Evolutionary conservation across 2,888 invertebrate species (phyloP), one percentile per base, ranked within the genome.

Genomic region (Cylindroiulus punctatus): DNA sequence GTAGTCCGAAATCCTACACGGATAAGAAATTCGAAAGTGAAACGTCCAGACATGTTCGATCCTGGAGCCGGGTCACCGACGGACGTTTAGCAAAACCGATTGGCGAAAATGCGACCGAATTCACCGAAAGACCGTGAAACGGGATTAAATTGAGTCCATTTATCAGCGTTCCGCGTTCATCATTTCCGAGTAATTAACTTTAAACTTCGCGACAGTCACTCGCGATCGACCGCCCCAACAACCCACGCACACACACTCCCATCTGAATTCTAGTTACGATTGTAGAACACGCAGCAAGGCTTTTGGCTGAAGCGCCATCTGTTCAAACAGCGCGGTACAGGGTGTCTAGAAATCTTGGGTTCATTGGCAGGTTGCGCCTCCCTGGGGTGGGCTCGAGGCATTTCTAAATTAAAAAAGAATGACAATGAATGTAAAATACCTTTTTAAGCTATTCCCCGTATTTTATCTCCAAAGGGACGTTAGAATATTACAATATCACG

Each of bases 171-270:
- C 30, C 30, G 26, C 76, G 76, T 30, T 12, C 76, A 76, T 76
- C 76, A 76, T 76, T 76, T 76, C 76, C 76, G 76, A 14, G 76
- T 76, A 76, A 76, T 76, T 76, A 76, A 76, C 76, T 76, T 76
- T 76, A 76, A 76, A 76, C 76, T 76, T 76, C 76, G 76, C 76
- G 76, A 76, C 76, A 76, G 30, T 4, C 76, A 30, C 30, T 30
- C 8, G 76, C 30, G 26, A 14, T 26, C 26, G 30, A 12, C 26
- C 76, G 30, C 17, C 76, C 65, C 76, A 76, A 8, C 76, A 26
- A 10, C 76, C 76, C 76, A 76, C 76, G 30, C 76, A 76, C 76
- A 14, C 65, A 26, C 65, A 22, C 65, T 65, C 22, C 26, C 0
- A n/a, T 65, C 10, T 65, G 12, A 65, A 22, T 17, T 14, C 52